Conservation (phyloP, 2,888 invertebrate genomes). For the Lottia gigantea region DNA sequence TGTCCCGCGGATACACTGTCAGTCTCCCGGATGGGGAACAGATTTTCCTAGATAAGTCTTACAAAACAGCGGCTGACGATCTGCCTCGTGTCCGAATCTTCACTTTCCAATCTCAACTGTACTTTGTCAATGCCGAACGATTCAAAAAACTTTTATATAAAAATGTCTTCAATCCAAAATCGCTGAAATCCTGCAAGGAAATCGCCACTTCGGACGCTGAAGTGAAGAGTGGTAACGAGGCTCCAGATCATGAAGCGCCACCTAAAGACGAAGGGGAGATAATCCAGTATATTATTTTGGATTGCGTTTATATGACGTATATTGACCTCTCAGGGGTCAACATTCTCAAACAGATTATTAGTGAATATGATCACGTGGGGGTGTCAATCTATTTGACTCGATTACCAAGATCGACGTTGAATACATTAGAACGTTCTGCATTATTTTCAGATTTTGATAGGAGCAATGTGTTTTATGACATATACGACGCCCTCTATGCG, state of each 20-base stretch:
- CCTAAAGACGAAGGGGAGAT: conserved; percentile 11
- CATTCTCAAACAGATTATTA: conserved; percentile 42
- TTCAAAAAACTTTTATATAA: conserved; percentile 28
- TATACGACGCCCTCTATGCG: conserved; percentile 38
- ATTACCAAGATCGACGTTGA: conserved; percentile 39
- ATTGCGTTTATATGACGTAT: conserved; percentile 57
- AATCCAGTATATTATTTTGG: conserved; percentile 45
- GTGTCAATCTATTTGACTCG: conserved; percentile 46
- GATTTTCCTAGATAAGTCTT: conserved; percentile 19
- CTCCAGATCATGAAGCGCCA: not conserved
- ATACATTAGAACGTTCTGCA: conserved; percentile 40
- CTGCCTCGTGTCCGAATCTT: conserved; percentile 27
- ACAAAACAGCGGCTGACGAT: conserved; percentile 21
- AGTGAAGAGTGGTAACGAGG: not conserved
- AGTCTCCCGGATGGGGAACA: conserved; percentile 29
- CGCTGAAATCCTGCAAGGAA: not conserved
- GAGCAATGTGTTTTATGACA: conserved; percentile 39
- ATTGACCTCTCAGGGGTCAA: conserved; percentile 56
- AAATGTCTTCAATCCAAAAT: conserved; percentile 17
- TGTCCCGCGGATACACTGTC: conserved; percentile 32
- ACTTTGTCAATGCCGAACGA: conserved; percentile 22
- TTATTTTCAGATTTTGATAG: conserved; percentile 38
- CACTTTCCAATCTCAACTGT: conserved; percentile 26
- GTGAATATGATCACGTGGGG: conserved; percentile 36
- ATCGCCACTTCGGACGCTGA: not conserved